Evolutionary conservation across 2,888 invertebrate genomes (phyloP).

Genomic region (Pandemis corylana): DNA sequence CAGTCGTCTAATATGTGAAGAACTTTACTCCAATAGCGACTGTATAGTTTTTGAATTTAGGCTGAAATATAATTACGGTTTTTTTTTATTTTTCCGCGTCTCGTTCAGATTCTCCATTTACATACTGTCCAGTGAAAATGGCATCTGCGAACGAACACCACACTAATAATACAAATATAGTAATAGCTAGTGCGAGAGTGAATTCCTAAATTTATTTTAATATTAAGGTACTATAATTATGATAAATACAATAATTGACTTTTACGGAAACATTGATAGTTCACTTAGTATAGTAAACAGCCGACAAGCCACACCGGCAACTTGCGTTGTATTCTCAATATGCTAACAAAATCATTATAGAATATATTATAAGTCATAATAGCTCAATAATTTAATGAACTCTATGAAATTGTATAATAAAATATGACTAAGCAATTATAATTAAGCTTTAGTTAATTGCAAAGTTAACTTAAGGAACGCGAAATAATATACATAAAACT

Average conservation of each 20-base stretch:
- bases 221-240: slow-evolving; percentile 63
- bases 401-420: slow-evolving; percentile 72
- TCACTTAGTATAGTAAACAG: slow-evolving; percentile 51
- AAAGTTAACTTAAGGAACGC: slow-evolving; percentile 56
- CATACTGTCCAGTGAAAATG: slow-evolving; percentile 72
- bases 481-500: slow-evolving; percentile 67
- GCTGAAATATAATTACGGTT: too few relatives aligned
- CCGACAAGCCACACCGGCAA: not conserved
- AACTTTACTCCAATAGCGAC: too few relatives aligned
- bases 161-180: slow-evolving; percentile 75
- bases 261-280: slow-evolving; percentile 63
- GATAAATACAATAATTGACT: slow-evolving; percentile 78
- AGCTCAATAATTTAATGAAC: slow-evolving; percentile 79
- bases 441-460: slow-evolving; percentile 52
- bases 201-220: slow-evolving; percentile 76
- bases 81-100: slow-evolving; percentile 1
- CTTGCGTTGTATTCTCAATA: slow-evolving; percentile 63
- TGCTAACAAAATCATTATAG: slow-evolving; percentile 60
- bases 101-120: slow-evolving; percentile 58
- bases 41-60: too few relatives aligned
- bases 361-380: slow-evolving; percentile 64
- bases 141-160: slow-evolving; percentile 82
- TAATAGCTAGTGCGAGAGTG: slow-evolving; percentile 67
- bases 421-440: slow-evolving; percentile 67
- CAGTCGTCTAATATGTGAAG: too few relatives aligned